A percentile compares a stretch with the other conserved stretches of the same genome.
phyloP scores from a whole-genome alignment of 2,888 invertebrate species.

The Aphidoletes aphidimyza region DNA sequence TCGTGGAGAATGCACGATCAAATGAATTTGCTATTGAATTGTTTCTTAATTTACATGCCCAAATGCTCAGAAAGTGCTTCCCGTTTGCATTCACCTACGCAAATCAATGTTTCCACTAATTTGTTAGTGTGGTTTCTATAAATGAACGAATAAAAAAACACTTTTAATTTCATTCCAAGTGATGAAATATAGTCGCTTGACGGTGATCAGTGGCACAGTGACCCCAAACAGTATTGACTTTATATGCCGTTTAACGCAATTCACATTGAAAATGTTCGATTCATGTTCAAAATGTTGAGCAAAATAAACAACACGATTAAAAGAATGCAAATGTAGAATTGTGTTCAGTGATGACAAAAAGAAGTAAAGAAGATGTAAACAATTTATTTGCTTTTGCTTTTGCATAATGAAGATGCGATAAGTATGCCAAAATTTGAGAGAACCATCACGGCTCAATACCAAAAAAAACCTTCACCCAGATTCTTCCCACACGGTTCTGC shows the following conservation, averaged over 20 bases:
- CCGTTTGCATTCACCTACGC: conserved; percentile 15
- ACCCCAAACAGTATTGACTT: neutral
- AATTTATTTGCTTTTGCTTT: neutral
- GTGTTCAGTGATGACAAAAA: neutral
- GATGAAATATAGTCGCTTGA: neutral
- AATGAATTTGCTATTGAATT: neutral
- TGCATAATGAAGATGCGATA: neutral
- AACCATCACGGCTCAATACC: neutral
- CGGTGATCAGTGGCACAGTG: conserved; percentile 18
- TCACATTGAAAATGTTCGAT: neutral
- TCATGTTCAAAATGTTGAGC: neutral
- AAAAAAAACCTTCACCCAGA: conserved; percentile 5
- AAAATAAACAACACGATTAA: neutral
- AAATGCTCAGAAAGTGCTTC: neutral
- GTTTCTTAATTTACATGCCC: neutral
- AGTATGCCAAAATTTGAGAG: neutral
- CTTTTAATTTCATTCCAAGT: conserved; percentile 6
- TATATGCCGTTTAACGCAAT: neutral
- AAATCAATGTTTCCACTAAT: conserved; percentile 18
- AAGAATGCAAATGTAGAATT: conserved; percentile 36
- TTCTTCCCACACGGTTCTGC: neutral
- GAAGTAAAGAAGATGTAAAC: neutral
- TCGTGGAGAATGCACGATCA: neutral
- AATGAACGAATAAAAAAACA: too few species aligned
- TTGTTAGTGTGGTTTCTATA: too few species aligned